These are phyloP conservation scores for Ephydatia muelleri DNA, from an alignment of 37 sponge, comb jelly and placozoan genomes.

Conservation along the genomic window DNA sequence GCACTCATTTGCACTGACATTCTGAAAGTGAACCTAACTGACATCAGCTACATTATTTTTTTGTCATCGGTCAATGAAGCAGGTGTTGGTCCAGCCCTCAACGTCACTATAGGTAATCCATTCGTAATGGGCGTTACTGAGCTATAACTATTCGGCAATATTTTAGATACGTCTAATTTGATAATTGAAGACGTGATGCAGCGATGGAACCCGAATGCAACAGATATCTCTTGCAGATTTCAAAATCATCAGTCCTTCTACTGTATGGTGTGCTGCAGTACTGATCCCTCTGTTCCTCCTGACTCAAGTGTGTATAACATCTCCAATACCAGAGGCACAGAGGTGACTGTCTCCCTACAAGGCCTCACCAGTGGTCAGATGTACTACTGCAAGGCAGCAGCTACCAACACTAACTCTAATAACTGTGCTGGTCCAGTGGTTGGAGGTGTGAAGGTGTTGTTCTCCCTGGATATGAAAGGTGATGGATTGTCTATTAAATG, in stretches of 20 bases:
- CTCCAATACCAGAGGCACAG: neutral
- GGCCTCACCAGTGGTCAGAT: neutral
- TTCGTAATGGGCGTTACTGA: neutral
- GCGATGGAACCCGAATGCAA: neutral
- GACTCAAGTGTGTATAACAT: neutral
- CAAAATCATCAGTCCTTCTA: neutral
- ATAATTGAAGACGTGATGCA: neutral
- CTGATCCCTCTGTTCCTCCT: constrained; percentile 1
- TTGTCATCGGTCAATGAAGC: neutral
- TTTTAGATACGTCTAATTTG: neutral
- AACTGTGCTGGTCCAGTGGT: neutral
- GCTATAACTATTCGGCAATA: neutral
- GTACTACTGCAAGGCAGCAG: neutral
- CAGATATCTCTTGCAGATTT: neutral
- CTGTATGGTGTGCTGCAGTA: neutral
- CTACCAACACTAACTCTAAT: neutral
- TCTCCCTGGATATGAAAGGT: neutral
- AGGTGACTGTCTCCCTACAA: neutral
- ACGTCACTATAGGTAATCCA: neutral
- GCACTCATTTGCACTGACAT: neutral
- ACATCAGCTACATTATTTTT: neutral
- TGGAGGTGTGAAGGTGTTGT: neutral
- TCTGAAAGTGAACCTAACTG: neutral
- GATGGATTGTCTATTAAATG: neutral
- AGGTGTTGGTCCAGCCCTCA: neutral